A percentile compares a stretch with the other conserved stretches of the same genome.
Evolutionary conservation across 2,113 vertebrate species (phyloP).

Genomic region (Ramphastos sulfuratus): DNA sequence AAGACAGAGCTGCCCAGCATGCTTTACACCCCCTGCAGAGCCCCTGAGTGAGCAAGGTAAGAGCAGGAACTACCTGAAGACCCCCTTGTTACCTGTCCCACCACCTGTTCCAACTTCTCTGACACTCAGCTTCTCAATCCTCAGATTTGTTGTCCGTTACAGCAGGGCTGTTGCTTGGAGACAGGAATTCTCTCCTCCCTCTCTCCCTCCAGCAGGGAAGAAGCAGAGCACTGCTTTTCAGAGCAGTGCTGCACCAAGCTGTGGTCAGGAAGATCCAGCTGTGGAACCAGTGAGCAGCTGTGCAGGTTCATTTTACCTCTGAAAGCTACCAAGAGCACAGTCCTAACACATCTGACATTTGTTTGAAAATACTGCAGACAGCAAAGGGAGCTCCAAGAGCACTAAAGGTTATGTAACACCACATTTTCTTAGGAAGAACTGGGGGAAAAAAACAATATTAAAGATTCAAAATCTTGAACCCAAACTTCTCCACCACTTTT

Average conservation of each 20-base stretch:
- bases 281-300: neutral
- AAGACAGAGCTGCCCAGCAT: neutral
- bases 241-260: neutral
- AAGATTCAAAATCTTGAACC: neutral
- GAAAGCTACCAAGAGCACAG: neutral
- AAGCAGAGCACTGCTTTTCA: neutral
- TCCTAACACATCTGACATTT: neutral
- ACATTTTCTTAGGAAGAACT: neutral
- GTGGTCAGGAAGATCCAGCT: neutral
- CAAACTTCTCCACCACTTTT: neutral
- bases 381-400: neutral
- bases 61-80: neutral
- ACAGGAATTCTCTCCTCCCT: constrained; percentile 26
- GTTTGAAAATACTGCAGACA: neutral
- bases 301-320: neutral
- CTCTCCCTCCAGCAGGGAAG: neutral
- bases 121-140: neutral
- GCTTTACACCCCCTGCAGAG: neutral
- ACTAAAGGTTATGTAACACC: neutral
- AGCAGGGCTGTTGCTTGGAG: constrained; percentile 41
- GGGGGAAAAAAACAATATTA: fast-evolving
- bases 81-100: neutral
- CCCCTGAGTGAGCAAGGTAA: neutral
- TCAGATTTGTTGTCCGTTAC: constrained; percentile 23
- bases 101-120: neutral